A percentile compares a stretch with the other conserved stretches of the same genome.
phyloP scores from a whole-genome alignment of 2,113 vertebrate genomes.

The Hucho hucho region DNA sequence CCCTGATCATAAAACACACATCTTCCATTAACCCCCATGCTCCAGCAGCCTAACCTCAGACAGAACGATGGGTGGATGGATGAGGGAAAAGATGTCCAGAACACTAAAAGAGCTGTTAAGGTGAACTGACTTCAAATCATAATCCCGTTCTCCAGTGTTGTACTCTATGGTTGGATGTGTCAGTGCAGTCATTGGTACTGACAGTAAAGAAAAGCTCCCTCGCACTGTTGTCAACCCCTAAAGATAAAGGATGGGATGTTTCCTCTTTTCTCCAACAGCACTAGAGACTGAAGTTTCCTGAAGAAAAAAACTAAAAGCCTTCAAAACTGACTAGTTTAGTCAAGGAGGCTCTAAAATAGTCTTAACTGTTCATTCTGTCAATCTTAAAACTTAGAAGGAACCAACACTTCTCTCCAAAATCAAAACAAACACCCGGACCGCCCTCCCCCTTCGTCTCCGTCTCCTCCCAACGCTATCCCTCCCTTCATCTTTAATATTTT shows the following conservation, averaged over 20 bases:
- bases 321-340: no score
- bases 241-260: no score
- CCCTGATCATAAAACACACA: conserved; percentile 29
- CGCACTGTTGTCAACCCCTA: no score
- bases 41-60: background rate
- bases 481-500: conserved; percentile 73
- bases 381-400: conserved; percentile 51
- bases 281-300: no score
- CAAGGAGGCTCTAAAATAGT: no score
- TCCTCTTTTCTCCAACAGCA: no score
- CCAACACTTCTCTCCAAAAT: conserved; percentile 39
- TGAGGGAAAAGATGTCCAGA: background rate
- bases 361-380: conserved; percentile 49
- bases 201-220: no score
- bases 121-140: no score
- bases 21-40: background rate
- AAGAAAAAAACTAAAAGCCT: no score
- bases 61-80: background rate
- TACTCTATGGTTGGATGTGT: no score
- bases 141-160: no score
- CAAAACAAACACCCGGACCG: background rate
- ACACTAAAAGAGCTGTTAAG: conserved; percentile 2
- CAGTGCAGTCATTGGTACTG: no score
- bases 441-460: conserved; percentile 22
- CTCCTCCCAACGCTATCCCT: background rate